Percentiles rank a stretch among this genome's conserved stretches.
These are phyloP conservation scores for Lepidostoma basale DNA, from an alignment of 1,140 invertebrate species.

Conservation along the genomic window DNA sequence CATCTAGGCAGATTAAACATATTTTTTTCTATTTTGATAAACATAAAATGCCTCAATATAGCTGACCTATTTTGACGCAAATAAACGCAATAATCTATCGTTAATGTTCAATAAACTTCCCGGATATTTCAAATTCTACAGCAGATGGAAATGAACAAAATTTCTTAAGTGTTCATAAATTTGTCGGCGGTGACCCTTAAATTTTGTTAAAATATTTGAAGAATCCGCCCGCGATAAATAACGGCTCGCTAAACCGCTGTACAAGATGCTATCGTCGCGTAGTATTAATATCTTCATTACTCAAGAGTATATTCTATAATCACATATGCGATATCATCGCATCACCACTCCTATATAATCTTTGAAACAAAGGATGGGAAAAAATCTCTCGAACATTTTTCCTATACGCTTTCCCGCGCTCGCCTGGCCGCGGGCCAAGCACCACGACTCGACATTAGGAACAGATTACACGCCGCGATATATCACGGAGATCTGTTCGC, in stretches of 20 bases:
- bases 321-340: constrained; percentile 1
- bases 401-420: neutral
- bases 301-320: constrained; percentile 11
- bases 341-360: neutral
- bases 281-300: constrained; percentile 6
- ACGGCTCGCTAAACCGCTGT: neutral
- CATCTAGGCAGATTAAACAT: no score
- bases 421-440: constrained; percentile 8
- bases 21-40: neutral
- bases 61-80: constrained; percentile 5
- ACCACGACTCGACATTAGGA: constrained; percentile 6
- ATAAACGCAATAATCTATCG: constrained; percentile 18
- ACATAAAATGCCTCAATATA: neutral
- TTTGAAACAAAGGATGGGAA: neutral
- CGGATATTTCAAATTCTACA: neutral
- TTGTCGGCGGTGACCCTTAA: neutral
- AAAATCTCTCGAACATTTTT: neutral
- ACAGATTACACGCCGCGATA: constrained; percentile 24
- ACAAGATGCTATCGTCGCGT: neutral
- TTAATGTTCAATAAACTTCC: constrained; percentile 19
- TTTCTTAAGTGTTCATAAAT: constrained; percentile 18
- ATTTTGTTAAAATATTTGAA: neutral
- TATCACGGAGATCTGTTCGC: neutral
- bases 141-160: neutral
- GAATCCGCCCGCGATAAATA: constrained; percentile 7